phyloP scores from a whole-genome alignment of 2,888 invertebrate species.

The Stenchaetothrips biformis region DNA sequence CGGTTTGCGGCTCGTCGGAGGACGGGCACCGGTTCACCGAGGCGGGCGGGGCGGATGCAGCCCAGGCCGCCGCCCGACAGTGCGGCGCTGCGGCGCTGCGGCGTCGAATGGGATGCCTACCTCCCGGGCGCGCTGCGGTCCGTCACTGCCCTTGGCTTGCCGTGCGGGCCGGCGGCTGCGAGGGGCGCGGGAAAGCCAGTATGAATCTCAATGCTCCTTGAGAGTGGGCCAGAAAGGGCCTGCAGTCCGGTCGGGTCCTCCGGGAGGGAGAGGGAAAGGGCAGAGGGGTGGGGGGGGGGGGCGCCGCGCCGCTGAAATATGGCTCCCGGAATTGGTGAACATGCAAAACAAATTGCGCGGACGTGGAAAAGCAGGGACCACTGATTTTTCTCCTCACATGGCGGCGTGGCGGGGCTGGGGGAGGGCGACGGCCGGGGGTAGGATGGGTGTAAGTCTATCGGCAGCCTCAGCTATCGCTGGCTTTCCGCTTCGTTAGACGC shows the following conservation, averaged over 20 bases:
- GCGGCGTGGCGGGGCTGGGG: background rate
- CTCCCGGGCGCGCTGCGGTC: background rate
- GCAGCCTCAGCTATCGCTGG: conserved; percentile 20
- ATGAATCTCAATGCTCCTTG: too few species aligned
- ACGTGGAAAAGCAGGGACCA: background rate
- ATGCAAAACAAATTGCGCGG: conserved; percentile 20
- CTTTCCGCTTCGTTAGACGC: conserved; percentile 18
- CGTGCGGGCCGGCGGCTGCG: background rate
- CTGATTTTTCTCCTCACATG: conserved; percentile 18
- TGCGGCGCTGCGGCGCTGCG: background rate
- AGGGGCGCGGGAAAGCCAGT: too few species aligned
- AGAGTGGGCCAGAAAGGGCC: too few species aligned
- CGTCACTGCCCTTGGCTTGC: too few species aligned
- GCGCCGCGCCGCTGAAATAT: background rate
- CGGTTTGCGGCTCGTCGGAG: too few species aligned
- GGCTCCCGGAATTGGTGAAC: conserved; percentile 13
- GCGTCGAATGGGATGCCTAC: background rate
- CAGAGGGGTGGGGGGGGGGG: background rate
- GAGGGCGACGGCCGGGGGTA: background rate
- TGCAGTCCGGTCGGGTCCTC: too few species aligned
- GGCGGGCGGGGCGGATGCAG: too few species aligned
- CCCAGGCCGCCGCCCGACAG: background rate
- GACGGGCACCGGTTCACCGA: too few species aligned
- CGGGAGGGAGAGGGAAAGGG: background rate
- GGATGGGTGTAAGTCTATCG: conserved; percentile 19